Evolutionary conservation across 1,140 invertebrate genomes (phyloP).

Genomic region (Drosophila bocqueti): DNA sequence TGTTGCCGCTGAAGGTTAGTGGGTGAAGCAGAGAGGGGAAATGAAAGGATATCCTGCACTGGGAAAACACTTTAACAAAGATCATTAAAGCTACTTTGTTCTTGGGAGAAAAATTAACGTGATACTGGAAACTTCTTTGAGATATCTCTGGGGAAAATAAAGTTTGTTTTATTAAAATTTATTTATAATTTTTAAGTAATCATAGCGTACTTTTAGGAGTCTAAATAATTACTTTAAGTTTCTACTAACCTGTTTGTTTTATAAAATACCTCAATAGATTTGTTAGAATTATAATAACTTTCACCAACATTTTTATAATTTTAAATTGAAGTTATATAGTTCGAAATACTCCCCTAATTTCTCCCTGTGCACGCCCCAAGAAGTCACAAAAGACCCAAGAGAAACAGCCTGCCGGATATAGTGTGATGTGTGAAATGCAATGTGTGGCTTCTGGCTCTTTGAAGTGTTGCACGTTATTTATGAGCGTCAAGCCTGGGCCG

Average conservation of each 20-base stretch:
- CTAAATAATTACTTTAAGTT: background rate
- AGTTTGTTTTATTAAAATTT: background rate
- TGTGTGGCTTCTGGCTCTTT: slow-evolving; percentile 61
- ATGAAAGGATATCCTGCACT: background rate
- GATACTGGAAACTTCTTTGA: background rate
- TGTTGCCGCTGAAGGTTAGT: slow-evolving; percentile 30
- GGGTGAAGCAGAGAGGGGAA: no score
- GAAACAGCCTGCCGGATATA: slow-evolving; percentile 26
- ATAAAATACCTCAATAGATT: no score
- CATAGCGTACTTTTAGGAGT: background rate
- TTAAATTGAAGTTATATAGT: no score
- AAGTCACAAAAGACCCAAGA: background rate
- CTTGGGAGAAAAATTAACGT: background rate
- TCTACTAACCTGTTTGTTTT: background rate
- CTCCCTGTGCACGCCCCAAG: background rate
- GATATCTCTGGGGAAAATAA: no score
- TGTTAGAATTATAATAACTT: no score
- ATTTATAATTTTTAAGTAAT: no score
- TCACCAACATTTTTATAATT: no score
- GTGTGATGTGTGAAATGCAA: slow-evolving; percentile 62
- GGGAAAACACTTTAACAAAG: background rate
- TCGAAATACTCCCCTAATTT: background rate
- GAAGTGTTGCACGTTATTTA: slow-evolving; percentile 82
- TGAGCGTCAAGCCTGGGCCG: slow-evolving; percentile 49
- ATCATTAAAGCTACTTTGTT: background rate